A percentile compares a stretch with the other conserved stretches of the same genome.
Evolutionary conservation across 64 coral and sea anemone genomes (phyloP).

Genomic region (Pocillopora verrucosa): DNA sequence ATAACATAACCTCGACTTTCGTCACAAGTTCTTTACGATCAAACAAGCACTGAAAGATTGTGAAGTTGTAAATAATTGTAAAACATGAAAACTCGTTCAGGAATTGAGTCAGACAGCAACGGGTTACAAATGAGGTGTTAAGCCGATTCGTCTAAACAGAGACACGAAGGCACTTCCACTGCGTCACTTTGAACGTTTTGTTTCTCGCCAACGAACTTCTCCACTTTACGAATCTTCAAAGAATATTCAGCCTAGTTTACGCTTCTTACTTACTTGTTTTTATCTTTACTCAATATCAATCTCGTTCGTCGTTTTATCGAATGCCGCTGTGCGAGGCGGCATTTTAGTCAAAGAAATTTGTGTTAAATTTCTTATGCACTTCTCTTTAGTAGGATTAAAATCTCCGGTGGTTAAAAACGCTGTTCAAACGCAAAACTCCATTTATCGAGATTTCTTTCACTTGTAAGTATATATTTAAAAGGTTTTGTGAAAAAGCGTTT

Average conservation of each 20-base stretch:
- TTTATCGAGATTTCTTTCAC: not conserved
- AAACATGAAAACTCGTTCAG: not conserved
- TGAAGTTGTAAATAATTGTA: conserved; percentile 3
- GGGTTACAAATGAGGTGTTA: conserved; percentile 40
- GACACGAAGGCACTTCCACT: conserved; percentile 4
- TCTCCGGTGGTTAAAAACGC: not conserved
- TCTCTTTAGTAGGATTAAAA: not conserved
- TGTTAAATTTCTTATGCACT: not conserved
- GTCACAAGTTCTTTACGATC: not conserved
- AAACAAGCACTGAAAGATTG: not conserved
- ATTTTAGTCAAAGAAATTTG: not conserved
- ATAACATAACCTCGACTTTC: not conserved
- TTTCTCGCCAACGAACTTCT: not conserved
- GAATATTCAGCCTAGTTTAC: not conserved
- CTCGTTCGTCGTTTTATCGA: not conserved
- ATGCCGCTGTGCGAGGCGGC: not conserved
- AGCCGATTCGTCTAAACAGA: conserved; percentile 29
- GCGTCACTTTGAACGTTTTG: not conserved
- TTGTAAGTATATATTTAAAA: not conserved
- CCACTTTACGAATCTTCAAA: not conserved
- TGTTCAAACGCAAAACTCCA: not conserved
- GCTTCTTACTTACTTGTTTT: too few relatives aligned
- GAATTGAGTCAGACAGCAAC: not conserved
- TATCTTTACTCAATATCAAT: not conserved
- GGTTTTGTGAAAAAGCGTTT: not conserved